Evolutionary conservation across 2,797 vertebrate genomes (phyloP).

Genomic region (Gadopsis marmoratus): DNA sequence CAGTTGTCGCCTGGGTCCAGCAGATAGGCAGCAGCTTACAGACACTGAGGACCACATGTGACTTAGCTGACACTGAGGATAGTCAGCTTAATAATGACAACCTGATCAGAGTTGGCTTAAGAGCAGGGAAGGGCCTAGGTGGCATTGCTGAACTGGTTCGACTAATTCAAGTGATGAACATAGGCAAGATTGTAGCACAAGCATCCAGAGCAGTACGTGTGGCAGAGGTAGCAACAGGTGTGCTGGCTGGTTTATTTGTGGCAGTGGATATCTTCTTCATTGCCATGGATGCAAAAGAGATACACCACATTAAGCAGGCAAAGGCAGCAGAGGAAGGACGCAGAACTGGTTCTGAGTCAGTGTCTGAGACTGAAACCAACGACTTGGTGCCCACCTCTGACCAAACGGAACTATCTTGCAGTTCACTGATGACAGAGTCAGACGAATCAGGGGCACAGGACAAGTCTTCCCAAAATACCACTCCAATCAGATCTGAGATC

Average conservation of each 20-base stretch:
- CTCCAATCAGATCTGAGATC: constrained; percentile 5
- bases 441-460: not conserved
- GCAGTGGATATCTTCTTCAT: constrained; percentile 46
- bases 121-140: constrained; percentile 3
- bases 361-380: not conserved
- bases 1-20: constrained; percentile 25
- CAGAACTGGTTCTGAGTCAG: not conserved
- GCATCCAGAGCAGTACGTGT: constrained; percentile 37
- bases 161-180: constrained; percentile 17
- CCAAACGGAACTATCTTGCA: not conserved
- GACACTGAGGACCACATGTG: not conserved
- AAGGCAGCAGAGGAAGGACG: not conserved
- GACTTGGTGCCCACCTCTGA: not conserved
- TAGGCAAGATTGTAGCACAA: constrained; percentile 50
- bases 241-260: constrained; percentile 28
- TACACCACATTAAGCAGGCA: constrained; percentile 43
- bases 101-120: fast-evolving
- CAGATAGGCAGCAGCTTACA: not conserved
- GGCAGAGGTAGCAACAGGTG: constrained; percentile 26
- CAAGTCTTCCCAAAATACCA: not conserved
- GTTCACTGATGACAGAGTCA: not conserved
- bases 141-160: constrained; percentile 34
- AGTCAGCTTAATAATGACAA: fast-evolving
- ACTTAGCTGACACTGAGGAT: fast-evolving
- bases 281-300: constrained; percentile 60